phyloP scores from a whole-genome alignment of 2,888 invertebrate species.

The Chorisops tibialis region DNA sequence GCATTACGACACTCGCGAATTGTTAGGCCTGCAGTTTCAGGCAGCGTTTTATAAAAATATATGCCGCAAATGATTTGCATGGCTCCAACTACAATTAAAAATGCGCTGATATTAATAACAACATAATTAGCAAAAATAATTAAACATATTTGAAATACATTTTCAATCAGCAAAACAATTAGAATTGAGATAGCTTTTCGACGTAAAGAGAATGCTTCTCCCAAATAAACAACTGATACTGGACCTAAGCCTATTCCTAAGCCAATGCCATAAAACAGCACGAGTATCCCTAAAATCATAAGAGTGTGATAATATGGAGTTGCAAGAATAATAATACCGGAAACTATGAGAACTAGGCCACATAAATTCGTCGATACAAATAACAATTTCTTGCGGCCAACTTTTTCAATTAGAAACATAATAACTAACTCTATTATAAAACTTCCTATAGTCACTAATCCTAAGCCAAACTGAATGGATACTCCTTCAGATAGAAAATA shows the following conservation, averaged over 20 bases:
- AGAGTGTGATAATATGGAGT: not conserved
- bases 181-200: not conserved
- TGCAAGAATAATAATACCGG: not conserved
- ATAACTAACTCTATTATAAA: not conserved
- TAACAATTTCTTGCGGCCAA: not conserved
- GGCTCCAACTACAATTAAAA: not conserved
- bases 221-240: not conserved
- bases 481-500: not conserved
- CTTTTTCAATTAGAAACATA: not conserved
- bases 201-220: not conserved
- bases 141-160: not conserved
- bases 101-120: not conserved
- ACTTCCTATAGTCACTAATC: not conserved
- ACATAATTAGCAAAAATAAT: not conserved
- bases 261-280: not conserved
- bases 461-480: not conserved
- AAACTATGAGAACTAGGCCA: not conserved
- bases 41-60: conserved; percentile 6
- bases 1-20: not conserved
- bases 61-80: not conserved
- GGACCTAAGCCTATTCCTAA: not conserved
- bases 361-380: not conserved
- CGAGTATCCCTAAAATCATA: not conserved
- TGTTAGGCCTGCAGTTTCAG: conserved; percentile 3
- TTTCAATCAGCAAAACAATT: not conserved